phyloP scores from a whole-genome alignment of 1,140 invertebrate genomes.

The Steinernema feltiae region DNA sequence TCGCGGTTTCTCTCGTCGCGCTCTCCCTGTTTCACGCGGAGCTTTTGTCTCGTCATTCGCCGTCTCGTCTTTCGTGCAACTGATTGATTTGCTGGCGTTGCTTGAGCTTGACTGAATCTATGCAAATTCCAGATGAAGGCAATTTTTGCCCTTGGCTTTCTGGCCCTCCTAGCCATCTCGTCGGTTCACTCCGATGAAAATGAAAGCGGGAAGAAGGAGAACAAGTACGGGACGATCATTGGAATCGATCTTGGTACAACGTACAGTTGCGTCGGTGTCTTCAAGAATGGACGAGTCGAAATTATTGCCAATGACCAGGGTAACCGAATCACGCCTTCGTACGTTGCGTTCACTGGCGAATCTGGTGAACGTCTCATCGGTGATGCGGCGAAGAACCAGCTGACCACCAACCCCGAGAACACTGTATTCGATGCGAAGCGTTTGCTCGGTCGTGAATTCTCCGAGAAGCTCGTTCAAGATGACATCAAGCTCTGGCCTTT shows the following conservation, averaged over 20 bases:
- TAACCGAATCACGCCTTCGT: constrained; percentile 79
- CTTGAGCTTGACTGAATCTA: background rate
- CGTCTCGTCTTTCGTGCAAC: too few relatives aligned
- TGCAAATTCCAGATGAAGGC: constrained; percentile 34
- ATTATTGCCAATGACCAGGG: constrained; percentile 88
- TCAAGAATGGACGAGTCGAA: constrained; percentile 74
- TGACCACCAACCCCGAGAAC: constrained; percentile 81
- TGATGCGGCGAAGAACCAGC: constrained; percentile 68
- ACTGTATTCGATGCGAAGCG: constrained; percentile 76
- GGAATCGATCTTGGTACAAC: constrained; percentile 98
- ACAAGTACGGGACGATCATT: constrained; percentile 58
- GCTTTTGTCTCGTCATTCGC: too few relatives aligned
- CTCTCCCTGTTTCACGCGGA: constrained; percentile 10
- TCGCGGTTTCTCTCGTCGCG: too few relatives aligned
- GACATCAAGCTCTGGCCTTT: constrained; percentile 78
- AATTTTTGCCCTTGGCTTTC: constrained; percentile 27
- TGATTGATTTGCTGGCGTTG: background rate
- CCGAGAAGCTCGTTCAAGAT: constrained; percentile 69
- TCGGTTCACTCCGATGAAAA: constrained; percentile 43
- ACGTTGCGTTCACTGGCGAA: constrained; percentile 78
- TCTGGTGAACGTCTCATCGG: constrained; percentile 74
- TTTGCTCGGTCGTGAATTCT: constrained; percentile 66
- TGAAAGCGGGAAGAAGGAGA: constrained; percentile 46
- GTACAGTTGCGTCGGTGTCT: constrained; percentile 73
- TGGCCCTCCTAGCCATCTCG: constrained; percentile 31